Evolutionary conservation across 2,888 invertebrate species (phyloP).

Genomic region (Drosophila greeni): DNA sequence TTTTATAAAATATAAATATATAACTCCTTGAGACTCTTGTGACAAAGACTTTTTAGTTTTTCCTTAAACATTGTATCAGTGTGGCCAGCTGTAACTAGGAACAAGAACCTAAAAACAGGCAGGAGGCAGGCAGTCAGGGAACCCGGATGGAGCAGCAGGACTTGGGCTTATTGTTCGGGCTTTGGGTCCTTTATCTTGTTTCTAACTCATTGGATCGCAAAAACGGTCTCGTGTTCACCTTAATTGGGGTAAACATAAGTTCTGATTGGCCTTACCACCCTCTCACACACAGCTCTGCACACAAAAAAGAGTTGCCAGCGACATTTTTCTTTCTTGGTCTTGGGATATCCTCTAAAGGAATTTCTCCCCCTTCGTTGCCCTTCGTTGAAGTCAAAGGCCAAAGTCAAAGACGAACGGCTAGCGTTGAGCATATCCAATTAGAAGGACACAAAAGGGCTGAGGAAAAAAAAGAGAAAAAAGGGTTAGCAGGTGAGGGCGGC

Average conservation of each 20-base stretch:
- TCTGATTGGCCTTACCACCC: conserved; percentile 70
- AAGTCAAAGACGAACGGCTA: conserved; percentile 52
- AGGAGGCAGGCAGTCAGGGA: conserved; percentile 11
- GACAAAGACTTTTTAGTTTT: too few relatives aligned
- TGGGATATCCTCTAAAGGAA: conserved; percentile 38
- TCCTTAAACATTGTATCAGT: background rate
- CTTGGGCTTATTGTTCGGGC: conserved; percentile 64
- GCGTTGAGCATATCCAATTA: conserved; percentile 67
- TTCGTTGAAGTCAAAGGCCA: conserved; percentile 35
- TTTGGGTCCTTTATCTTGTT: conserved; percentile 76
- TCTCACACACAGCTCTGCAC: conserved; percentile 3
- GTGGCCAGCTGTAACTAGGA: conserved; percentile 6
- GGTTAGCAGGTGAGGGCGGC: conserved; percentile 6
- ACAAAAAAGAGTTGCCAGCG: conserved; percentile 53
- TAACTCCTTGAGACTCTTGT: too few relatives aligned
- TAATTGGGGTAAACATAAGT: conserved; percentile 76
- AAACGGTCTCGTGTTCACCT: conserved; percentile 76
- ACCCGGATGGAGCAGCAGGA: conserved; percentile 10
- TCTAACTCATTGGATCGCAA: conserved; percentile 78
- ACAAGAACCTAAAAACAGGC: conserved; percentile 5
- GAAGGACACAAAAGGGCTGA: conserved; percentile 43
- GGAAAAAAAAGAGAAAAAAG: conserved; percentile 2
- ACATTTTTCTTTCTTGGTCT: conserved; percentile 56
- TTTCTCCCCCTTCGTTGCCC: conserved; percentile 8
- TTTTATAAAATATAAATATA: too few relatives aligned